Evolutionary conservation across 2,888 invertebrate genomes (phyloP).

Genomic region (Andrena dorsata): DNA sequence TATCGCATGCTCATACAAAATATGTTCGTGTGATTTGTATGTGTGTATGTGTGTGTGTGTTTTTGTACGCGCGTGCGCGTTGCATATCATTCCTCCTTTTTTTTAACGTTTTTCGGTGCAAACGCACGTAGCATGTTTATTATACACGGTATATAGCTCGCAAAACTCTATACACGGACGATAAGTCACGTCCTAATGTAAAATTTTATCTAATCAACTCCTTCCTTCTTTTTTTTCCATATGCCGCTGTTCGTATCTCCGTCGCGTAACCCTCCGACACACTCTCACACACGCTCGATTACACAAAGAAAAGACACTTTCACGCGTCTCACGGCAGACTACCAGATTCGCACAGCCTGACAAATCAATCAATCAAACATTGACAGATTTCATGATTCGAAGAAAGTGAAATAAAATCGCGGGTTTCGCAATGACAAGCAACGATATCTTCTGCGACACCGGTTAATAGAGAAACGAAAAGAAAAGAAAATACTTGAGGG

Average conservation of each 20-base stretch:
- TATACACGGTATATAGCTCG: slow-evolving; percentile 40
- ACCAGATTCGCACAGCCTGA: slow-evolving; percentile 84
- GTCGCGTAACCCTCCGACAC: slow-evolving; percentile 36
- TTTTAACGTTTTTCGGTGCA: slow-evolving; percentile 16
- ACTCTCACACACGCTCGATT: slow-evolving; percentile 43
- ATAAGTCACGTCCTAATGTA: slow-evolving; percentile 31
- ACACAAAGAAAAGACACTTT: slow-evolving; percentile 59
- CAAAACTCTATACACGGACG: slow-evolving; percentile 50
- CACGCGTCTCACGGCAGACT: slow-evolving; percentile 76
- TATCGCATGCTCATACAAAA: slow-evolving; percentile 78
- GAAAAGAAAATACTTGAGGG: slow-evolving; percentile 19
- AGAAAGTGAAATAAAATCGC: slow-evolving; percentile 63
- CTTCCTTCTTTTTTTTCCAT: not conserved
- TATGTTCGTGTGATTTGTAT: slow-evolving; percentile 71
- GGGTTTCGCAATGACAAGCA: slow-evolving; percentile 62
- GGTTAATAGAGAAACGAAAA: slow-evolving; percentile 19
- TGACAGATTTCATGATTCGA: slow-evolving; percentile 76
- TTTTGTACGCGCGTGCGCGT: slow-evolving; percentile 21
- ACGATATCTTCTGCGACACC: slow-evolving; percentile 59
- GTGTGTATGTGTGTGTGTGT: slow-evolving; percentile 38
- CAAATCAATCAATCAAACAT: slow-evolving; percentile 79
- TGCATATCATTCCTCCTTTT: slow-evolving; percentile 18
- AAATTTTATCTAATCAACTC: slow-evolving; percentile 29
- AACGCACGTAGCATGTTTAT: slow-evolving; percentile 32
- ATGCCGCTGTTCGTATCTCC: slow-evolving; percentile 38